These are phyloP conservation scores for Odontocolon sp. DNA, from an alignment of 2,888 invertebrate genomes.

Conservation along the genomic window DNA sequence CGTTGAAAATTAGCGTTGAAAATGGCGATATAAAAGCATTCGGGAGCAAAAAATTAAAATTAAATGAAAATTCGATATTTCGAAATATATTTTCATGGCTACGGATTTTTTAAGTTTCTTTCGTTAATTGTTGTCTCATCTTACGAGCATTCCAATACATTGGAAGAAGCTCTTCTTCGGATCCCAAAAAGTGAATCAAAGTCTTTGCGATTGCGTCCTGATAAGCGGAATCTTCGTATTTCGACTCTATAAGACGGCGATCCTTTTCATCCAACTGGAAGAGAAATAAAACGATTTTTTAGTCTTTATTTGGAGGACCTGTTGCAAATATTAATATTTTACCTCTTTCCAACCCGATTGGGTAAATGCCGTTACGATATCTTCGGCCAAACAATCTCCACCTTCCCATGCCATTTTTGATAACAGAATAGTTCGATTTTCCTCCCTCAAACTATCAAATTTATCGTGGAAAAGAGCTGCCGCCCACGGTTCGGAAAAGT, in stretches of 20 bases:
- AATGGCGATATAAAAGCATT: no score
- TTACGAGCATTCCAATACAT: constrained; percentile 68
- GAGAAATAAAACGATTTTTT: background rate
- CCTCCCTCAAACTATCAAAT: constrained; percentile 81
- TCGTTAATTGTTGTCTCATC: constrained; percentile 49
- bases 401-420: constrained; percentile 62
- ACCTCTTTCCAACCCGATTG: constrained; percentile 66
- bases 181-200: constrained; percentile 68
- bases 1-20: no score
- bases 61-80: no score
- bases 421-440: constrained; percentile 66
- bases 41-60: no score
- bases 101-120: constrained; percentile 37
- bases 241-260: constrained; percentile 59
- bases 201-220: constrained; percentile 65
- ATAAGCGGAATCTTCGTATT: constrained; percentile 66
- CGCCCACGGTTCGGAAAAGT: constrained; percentile 86
- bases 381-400: constrained; percentile 62
- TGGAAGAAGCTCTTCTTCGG: constrained; percentile 66
- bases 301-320: background rate
- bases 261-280: constrained; percentile 65
- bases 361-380: constrained; percentile 57
- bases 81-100: background rate
- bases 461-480: constrained; percentile 85
- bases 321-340: constrained; percentile 28